These are phyloP conservation scores for Mus spretus DNA, from an alignment of 2,797 vertebrate species.

Conservation along the genomic window DNA sequence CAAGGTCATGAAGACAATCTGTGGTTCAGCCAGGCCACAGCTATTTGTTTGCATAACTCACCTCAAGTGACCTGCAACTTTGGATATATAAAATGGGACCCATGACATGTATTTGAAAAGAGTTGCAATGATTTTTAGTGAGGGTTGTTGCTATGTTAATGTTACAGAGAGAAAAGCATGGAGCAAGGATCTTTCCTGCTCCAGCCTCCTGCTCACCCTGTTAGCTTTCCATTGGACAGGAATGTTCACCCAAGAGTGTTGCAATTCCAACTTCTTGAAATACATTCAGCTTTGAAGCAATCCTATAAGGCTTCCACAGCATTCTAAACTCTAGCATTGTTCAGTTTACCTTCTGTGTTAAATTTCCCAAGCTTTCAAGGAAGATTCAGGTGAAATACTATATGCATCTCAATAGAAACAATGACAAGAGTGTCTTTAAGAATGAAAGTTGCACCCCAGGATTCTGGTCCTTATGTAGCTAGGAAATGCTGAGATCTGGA, in stretches of 20 bases:
- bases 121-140: constrained; percentile 39
- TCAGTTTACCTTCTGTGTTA: constrained; percentile 49
- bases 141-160: not conserved
- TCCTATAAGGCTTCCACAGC: not conserved
- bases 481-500: constrained; percentile 80
- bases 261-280: constrained; percentile 50
- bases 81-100: constrained; percentile 67
- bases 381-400: constrained; percentile 42
- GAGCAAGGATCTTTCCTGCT: not conserved
- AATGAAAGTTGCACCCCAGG: constrained; percentile 65
- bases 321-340: constrained; percentile 26
- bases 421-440: constrained; percentile 81
- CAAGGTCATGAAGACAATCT: constrained; percentile 43
- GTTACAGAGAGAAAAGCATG: not conserved
- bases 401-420: constrained; percentile 69
- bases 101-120: constrained; percentile 56
- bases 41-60: constrained; percentile 62
- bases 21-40: constrained; percentile 51
- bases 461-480: constrained; percentile 62
- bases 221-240: not conserved
- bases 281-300: constrained; percentile 45
- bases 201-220: not conserved
- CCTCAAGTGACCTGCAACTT: constrained; percentile 35
- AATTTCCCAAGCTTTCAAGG: constrained; percentile 36
- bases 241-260: constrained; percentile 41